phyloP scores from a whole-genome alignment of 1,140 invertebrate species.

The Lasioglossum albipes region DNA sequence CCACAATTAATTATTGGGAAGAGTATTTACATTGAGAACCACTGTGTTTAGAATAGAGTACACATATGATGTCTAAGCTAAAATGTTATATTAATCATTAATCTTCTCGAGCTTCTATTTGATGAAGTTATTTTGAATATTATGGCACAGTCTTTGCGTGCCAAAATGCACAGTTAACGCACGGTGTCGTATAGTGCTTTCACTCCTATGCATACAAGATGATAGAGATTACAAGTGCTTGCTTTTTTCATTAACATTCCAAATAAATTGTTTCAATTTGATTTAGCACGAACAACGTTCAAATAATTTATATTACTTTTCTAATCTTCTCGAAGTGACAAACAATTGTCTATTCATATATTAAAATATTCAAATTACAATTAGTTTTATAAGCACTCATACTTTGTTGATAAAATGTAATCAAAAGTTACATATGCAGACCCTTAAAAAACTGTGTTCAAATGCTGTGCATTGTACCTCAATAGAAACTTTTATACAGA shows the following conservation, averaged over 20 bases:
- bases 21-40: slow-evolving; percentile 5
- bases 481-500: slow-evolving; percentile 1
- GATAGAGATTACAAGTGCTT: neutral
- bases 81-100: slow-evolving; percentile 42
- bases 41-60: slow-evolving; percentile 26
- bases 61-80: slow-evolving; percentile 35
- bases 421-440: slow-evolving; percentile 11
- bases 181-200: slow-evolving; percentile 17
- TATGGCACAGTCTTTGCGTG: slow-evolving; percentile 45
- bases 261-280: neutral
- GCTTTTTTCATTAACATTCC: neutral
- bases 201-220: neutral
- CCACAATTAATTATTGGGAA: neutral
- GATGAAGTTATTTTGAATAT: slow-evolving; percentile 50
- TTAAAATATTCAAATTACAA: slow-evolving; percentile 19
- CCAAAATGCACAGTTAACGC: slow-evolving; percentile 54
- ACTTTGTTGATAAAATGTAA: neutral
- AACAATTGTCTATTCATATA: neutral
- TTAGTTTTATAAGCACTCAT: slow-evolving; percentile 7
- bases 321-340: neutral
- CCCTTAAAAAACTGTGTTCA: slow-evolving; percentile 1
- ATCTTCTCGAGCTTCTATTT: slow-evolving; percentile 45
- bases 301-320: neutral
- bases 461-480: slow-evolving; percentile 8
- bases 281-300: neutral